These are phyloP conservation scores for Rhopalosiphum nymphaeae DNA, from an alignment of 2,888 invertebrate species.

Conservation along the genomic window DNA sequence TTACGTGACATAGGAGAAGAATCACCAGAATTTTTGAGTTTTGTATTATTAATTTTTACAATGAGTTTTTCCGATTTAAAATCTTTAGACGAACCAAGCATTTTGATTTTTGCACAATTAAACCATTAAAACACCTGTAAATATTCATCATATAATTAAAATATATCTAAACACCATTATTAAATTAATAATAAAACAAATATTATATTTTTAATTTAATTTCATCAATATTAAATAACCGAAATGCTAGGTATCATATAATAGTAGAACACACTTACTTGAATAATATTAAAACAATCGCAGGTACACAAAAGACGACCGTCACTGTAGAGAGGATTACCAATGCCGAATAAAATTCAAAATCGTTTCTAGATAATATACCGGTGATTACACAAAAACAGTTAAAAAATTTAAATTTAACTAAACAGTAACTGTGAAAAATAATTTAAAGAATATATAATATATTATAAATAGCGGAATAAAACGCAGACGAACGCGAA, in stretches of 20 bases:
- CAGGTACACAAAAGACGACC: background rate
- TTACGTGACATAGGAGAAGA: constrained; percentile 85
- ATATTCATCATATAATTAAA: background rate
- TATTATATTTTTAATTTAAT: background rate
- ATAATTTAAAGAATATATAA: background rate
- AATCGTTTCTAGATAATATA: background rate
- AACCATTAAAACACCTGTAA: constrained; percentile 37
- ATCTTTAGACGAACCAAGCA: constrained; percentile 51
- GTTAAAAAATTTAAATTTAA: background rate
- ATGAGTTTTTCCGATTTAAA: constrained; percentile 53
- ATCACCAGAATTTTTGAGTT: constrained; percentile 88
- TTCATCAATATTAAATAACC: background rate
- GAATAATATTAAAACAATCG: background rate
- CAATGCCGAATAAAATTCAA: background rate
- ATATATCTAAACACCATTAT: background rate
- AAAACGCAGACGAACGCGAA: background rate
- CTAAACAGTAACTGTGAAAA: background rate
- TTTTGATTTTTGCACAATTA: constrained; percentile 24
- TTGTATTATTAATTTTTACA: constrained; percentile 79
- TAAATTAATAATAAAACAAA: background rate
- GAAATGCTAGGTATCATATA: too few relatives aligned
- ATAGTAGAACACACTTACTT: background rate
- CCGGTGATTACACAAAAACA: background rate
- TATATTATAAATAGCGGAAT: background rate
- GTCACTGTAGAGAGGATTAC: background rate